Conservation (phyloP, 2,113 vertebrate genomes). For the Naja naja region DNA sequence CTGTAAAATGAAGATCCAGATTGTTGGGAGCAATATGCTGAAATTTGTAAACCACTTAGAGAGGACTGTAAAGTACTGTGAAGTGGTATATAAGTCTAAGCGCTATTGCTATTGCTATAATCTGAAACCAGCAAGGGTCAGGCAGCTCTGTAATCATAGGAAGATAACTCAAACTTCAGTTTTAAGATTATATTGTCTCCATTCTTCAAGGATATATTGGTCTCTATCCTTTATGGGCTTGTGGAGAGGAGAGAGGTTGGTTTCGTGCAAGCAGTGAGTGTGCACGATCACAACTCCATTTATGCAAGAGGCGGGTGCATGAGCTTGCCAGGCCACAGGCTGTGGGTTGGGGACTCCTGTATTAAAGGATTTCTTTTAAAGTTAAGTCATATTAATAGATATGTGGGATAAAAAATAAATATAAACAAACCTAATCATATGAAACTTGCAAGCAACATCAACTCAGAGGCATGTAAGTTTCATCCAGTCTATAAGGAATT, state of each 20-base stretch:
- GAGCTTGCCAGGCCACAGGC: neutral
- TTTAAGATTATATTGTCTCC: neutral
- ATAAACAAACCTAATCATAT: neutral
- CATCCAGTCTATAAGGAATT: neutral
- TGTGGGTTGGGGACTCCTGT: neutral
- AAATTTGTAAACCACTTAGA: too few species aligned
- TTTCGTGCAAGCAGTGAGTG: neutral
- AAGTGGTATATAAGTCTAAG: too few species aligned
- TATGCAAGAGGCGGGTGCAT: neutral
- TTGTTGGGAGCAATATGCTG: too few species aligned
- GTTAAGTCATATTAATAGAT: neutral
- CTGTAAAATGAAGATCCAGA: too few species aligned
- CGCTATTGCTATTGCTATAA: neutral
- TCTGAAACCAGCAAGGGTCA: neutral
- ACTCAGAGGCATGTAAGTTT: neutral
- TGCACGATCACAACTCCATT: fast-evolving
- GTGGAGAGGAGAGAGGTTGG: neutral
- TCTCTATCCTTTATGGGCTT: neutral
- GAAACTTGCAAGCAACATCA: neutral
- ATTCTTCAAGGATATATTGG: neutral
- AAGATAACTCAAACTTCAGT: neutral
- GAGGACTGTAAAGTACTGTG: too few species aligned
- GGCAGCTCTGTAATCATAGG: neutral
- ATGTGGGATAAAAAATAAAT: neutral
- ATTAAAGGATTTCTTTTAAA: neutral